phyloP scores from a whole-genome alignment of 2,888 invertebrate species.

The Schrankia costaestrigalis region DNA sequence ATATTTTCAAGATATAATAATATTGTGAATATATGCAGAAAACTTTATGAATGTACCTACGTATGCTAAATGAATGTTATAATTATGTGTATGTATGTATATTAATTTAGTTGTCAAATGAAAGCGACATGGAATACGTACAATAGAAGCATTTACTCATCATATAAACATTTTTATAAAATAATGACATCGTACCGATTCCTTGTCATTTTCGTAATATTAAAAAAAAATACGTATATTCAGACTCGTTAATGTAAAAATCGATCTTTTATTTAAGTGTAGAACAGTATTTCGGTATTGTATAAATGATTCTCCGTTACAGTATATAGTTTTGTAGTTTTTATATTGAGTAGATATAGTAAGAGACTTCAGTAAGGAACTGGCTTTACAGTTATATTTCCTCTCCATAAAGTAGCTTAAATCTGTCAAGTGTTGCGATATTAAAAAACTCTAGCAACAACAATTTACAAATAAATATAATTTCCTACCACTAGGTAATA shows the following conservation, averaged over 20 bases:
- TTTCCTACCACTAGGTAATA: no score
- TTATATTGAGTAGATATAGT: constrained; percentile 62
- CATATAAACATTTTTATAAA: constrained; percentile 35
- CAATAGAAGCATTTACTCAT: constrained; percentile 56
- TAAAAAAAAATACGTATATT: no score
- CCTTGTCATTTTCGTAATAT: constrained; percentile 55
- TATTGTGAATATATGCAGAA: constrained; percentile 54
- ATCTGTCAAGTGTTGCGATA: constrained; percentile 31
- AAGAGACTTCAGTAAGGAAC: constrained; percentile 39
- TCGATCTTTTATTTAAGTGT: constrained; percentile 60
- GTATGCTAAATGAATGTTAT: constrained; percentile 57
- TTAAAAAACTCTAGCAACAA: constrained; percentile 30
- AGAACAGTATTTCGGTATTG: constrained; percentile 73
- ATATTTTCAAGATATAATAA: constrained; percentile 34
- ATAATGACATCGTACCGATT: constrained; percentile 42
- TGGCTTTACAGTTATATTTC: constrained; percentile 26
- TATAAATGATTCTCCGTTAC: constrained; percentile 59
- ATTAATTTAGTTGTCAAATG: constrained; percentile 48
- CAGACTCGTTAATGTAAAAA: constrained; percentile 62
- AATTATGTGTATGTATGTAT: constrained; percentile 62
- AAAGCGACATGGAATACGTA: constrained; percentile 54
- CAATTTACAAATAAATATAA: constrained; percentile 1
- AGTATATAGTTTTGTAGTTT: constrained; percentile 70
- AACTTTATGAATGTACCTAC: constrained; percentile 67
- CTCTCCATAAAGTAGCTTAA: no score